Conservation (phyloP, 92 coral and sea anemone genomes). For the Siderastrea radians region DNA sequence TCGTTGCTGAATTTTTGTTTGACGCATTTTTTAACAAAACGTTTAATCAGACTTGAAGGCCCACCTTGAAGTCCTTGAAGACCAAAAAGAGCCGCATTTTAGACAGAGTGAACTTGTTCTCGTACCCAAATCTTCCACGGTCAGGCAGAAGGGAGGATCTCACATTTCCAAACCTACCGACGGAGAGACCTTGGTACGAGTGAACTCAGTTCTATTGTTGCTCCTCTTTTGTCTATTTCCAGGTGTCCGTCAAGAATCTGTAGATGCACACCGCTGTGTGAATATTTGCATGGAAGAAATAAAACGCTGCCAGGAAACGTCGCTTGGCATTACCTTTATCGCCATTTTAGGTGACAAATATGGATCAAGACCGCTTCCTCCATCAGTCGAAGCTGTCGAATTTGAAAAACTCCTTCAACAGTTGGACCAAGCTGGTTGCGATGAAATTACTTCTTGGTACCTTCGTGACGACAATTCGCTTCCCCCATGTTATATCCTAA, state of each 20-base stretch:
- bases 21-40: too few species aligned
- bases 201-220: too few species aligned
- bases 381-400: conserved; percentile 61
- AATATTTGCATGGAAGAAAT: conserved; percentile 79
- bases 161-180: too few species aligned
- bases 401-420: conserved; percentile 45
- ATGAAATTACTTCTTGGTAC: conserved; percentile 57
- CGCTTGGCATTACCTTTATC: conserved; percentile 66
- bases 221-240: background rate
- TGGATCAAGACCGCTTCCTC: conserved; percentile 74
- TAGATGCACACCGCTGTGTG: conserved; percentile 72
- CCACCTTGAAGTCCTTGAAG: too few species aligned
- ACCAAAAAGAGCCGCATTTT: too few species aligned
- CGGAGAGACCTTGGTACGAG: too few species aligned
- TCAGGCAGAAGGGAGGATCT: too few species aligned
- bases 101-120: too few species aligned
- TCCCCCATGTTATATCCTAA: conserved; percentile 53
- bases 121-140: too few species aligned
- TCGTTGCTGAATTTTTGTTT: too few species aligned
- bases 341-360: conserved; percentile 78
- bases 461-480: conserved; percentile 64
- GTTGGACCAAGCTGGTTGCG: conserved; percentile 54
- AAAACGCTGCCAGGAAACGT: conserved; percentile 73
- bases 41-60: too few species aligned
- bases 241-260: conserved; percentile 79